These are phyloP conservation scores for Danionella dracula DNA, from an alignment of 2,797 vertebrate genomes.

Conservation along the genomic window DNA sequence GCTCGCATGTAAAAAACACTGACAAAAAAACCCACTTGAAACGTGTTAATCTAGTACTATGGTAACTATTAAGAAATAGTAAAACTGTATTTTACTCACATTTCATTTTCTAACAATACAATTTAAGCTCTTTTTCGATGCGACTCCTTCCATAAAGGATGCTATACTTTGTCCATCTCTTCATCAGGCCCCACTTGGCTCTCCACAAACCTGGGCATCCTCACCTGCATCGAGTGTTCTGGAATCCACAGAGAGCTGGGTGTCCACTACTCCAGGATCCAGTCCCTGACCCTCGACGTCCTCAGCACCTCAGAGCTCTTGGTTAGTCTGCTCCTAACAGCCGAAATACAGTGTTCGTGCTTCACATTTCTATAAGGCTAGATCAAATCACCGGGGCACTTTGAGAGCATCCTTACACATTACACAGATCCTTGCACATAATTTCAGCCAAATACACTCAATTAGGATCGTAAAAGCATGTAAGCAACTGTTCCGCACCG, in stretches of 20 bases:
- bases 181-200: conserved; percentile 90
- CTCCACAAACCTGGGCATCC: conserved; percentile 94
- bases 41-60: no score
- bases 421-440: not conserved
- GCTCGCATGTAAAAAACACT: no score
- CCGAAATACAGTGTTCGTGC: conserved; percentile 26
- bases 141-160: no score
- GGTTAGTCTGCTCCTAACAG: conserved; percentile 64
- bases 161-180: not conserved
- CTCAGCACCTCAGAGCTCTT: conserved; percentile 96
- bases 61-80: no score
- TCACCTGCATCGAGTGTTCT: conserved; percentile 97
- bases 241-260: conserved; percentile 97
- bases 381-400: conserved; percentile 46
- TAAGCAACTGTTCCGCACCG: conserved; percentile 34
- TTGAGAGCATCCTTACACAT: conserved; percentile 31
- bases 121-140: no score
- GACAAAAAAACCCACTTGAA: no score
- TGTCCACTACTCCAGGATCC: conserved; percentile 96
- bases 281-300: conserved; percentile 93
- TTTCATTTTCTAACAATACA: no score
- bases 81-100: no score
- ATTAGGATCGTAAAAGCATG: conserved; percentile 24
- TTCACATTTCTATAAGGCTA: conserved; percentile 44
- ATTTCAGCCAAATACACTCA: not conserved